phyloP scores from a whole-genome alignment of 2,888 invertebrate species.

The Euclidia mi region DNA sequence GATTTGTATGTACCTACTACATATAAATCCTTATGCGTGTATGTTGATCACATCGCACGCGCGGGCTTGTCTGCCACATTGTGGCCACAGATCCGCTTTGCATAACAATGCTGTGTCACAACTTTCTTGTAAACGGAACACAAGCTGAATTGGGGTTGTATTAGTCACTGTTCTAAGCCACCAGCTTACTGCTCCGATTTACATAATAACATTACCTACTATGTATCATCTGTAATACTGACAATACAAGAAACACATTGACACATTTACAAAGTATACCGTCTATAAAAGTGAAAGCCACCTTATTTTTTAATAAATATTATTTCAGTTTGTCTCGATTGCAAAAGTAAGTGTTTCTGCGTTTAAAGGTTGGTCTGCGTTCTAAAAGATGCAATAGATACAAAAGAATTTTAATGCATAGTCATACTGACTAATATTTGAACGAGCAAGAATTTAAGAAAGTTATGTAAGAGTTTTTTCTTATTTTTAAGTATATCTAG shows the following conservation, averaged over 20 bases:
- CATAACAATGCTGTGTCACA: slow-evolving; percentile 78
- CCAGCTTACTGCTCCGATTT: slow-evolving; percentile 68
- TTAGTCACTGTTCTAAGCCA: slow-evolving; percentile 73
- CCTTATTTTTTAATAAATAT: slow-evolving; percentile 46
- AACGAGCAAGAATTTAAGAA: slow-evolving; percentile 53
- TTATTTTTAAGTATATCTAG: slow-evolving; percentile 47
- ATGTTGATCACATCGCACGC: not conserved
- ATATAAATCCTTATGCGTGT: not conserved
- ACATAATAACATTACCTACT: slow-evolving; percentile 71
- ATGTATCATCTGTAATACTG: slow-evolving; percentile 63
- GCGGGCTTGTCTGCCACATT: slow-evolving; percentile 3
- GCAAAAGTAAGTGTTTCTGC: slow-evolving; percentile 23
- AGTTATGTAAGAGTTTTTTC: slow-evolving; percentile 56
- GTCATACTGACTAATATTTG: slow-evolving; percentile 51
- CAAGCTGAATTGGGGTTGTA: slow-evolving; percentile 69
- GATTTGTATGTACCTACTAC: not conserved
- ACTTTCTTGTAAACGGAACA: slow-evolving; percentile 76
- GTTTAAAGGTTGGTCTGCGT: slow-evolving; percentile 24
- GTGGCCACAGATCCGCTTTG: slow-evolving; percentile 72
- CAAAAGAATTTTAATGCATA: slow-evolving; percentile 51
- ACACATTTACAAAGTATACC: slow-evolving; percentile 13
- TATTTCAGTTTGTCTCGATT: slow-evolving; percentile 30
- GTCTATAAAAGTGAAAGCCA: slow-evolving; percentile 58
- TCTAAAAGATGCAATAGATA: slow-evolving; percentile 33
- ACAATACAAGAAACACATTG: slow-evolving; percentile 43